Evolutionary conservation across 2,113 vertebrate genomes (phyloP).

Genomic region (Diglossa brunneiventris): DNA sequence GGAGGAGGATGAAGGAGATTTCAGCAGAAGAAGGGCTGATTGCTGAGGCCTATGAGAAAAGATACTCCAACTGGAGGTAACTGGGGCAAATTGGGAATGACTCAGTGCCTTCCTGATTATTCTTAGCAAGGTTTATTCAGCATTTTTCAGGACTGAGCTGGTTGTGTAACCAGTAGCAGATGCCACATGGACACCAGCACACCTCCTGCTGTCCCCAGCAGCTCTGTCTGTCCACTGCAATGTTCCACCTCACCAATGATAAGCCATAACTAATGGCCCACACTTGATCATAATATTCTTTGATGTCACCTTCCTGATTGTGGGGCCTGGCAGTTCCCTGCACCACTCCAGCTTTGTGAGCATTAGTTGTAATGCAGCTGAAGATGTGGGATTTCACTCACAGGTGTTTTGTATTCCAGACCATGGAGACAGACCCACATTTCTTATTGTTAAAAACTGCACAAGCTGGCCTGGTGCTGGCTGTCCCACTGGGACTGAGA

Average conservation of each 20-base stretch:
- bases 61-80: constrained; percentile 78
- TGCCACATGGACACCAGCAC: not conserved
- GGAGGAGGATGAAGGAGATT: constrained; percentile 80
- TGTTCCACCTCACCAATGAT: not conserved
- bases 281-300: not conserved
- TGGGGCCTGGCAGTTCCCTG: not conserved
- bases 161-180: not conserved
- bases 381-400: not conserved
- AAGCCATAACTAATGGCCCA: not conserved
- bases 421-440: not conserved
- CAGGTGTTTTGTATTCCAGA: not conserved
- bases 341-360: not conserved
- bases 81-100: not conserved
- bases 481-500: not conserved
- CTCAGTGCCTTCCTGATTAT: not conserved
- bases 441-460: not conserved
- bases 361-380: not conserved
- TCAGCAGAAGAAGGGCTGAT: constrained; percentile 78
- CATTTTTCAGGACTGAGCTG: not conserved
- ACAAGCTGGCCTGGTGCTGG: not conserved
- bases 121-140: not conserved
- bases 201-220: not conserved
- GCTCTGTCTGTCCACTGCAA: not conserved
- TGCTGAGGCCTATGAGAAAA: constrained; percentile 79
- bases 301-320: not conserved